Base-by-base conservation (phyloP, 2,888 invertebrate genomes). In the Eupithecia vulgata region DNA sequence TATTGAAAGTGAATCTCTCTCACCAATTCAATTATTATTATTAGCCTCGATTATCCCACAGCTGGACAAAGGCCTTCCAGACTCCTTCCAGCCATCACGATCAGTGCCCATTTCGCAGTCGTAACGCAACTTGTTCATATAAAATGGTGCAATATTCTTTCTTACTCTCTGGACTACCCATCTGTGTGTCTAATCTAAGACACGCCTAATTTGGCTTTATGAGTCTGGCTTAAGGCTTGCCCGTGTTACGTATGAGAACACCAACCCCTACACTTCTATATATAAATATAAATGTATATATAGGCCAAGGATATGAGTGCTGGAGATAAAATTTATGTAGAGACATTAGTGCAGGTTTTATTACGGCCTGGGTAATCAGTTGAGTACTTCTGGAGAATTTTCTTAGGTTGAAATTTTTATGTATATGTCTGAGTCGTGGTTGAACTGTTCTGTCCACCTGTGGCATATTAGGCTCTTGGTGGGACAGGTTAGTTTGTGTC, bases 181-280 rank as follows among this genome's bases (percentile, higher is more conserved):
- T 1, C 77, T 59, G 81, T 88, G 67, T 82, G 82, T 84, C 77
- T 48, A 74, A n/a, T 25, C 61, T 76, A 85, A 84, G 86, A 87
- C 84, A 84, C 82, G 87, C 85, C 90, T 91, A 91, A 91, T 91
- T 91, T 90, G 89, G 90, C 87, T 91, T 91, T 90, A 91, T 87
- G 90, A 87, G 88, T 81, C 83, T 82, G 86, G 85, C 88, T 82
- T 79, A 82, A 80, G 89, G 84, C 76, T 64, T 13, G 3, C 71
- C 34, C 72, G 71, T 48, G 87, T 83, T 84, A 87, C 84, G 84
- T 85, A 88, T 81, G 89, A 81, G 85, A 80, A 83, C 83, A 85
- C 86, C 84, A 86, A 86, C 86, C 84, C 85, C 81, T 17, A 15
- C 17, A 81, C 82, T 83, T 83, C 81, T 81, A 85, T 84, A 79